A percentile compares a stretch with the other conserved stretches of the same genome.
Conservation (phyloP, 2,113 vertebrate species). For the Camelus bactrianus region DNA sequence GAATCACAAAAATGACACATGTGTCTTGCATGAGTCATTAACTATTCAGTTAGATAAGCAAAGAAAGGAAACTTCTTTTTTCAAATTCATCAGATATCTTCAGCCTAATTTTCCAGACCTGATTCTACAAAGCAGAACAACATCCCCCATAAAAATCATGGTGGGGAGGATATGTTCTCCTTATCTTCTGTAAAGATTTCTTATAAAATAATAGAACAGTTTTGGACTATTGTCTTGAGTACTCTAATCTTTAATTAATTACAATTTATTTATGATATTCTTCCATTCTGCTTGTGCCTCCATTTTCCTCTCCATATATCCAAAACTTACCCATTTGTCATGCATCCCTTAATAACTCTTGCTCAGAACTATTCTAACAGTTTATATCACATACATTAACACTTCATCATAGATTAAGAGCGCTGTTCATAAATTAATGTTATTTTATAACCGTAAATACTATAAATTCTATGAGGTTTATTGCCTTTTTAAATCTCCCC, state of each 20-base stretch:
- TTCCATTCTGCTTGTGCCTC: not conserved
- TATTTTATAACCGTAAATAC: not conserved
- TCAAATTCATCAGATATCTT: not conserved
- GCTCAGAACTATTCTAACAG: not conserved
- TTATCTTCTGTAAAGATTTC: not conserved
- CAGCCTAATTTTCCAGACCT: not conserved
- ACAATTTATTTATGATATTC: not conserved
- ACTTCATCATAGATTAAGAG: not conserved
- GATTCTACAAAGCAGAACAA: not conserved
- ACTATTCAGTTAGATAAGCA: slow-evolving; percentile 50
- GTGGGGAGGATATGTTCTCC: not conserved
- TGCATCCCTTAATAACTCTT: not conserved
- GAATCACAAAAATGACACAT: not conserved
- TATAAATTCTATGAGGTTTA: not conserved
- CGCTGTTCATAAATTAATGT: not conserved
- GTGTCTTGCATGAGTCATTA: slow-evolving; percentile 5
- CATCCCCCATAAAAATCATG: not conserved
- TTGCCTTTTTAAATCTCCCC: not conserved
- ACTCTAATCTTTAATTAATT: not conserved
- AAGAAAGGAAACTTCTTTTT: slow-evolving; percentile 33
- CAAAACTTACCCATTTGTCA: not conserved
- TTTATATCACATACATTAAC: not conserved
- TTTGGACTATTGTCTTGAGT: not conserved
- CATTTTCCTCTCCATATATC: not conserved
- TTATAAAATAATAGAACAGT: not conserved